Conservation (phyloP, 2,113 vertebrate genomes). For the Leiothrix lutea region DNA sequence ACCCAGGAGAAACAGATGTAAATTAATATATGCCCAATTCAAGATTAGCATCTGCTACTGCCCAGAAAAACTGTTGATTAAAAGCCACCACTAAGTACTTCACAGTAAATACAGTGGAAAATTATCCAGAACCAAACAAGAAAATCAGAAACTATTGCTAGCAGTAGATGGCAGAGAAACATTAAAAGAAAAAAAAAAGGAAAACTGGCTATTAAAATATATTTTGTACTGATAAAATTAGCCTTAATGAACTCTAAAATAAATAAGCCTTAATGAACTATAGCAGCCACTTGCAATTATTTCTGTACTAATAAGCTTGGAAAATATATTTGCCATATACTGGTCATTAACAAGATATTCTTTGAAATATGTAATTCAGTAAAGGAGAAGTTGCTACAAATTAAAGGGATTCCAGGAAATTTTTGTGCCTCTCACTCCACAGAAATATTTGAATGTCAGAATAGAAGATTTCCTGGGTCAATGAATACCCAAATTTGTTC, state of each 20-base stretch:
- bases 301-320: conserved; percentile 22
- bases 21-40: background rate
- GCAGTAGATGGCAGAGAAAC: conserved; percentile 39
- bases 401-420: background rate
- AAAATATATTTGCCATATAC: background rate
- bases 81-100: background rate
- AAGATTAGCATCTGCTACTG: background rate
- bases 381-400: background rate
- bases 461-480: background rate
- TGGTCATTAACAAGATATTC: background rate
- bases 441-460: background rate
- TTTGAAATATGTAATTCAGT: conserved; percentile 16
- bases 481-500: background rate
- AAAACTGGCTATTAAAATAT: conserved; percentile 1
- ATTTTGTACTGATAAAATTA: conserved; percentile 33
- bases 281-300: conserved; percentile 30
- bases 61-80: background rate
- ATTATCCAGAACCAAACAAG: background rate
- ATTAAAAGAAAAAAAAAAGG: background rate
- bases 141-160: background rate
- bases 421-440: background rate
- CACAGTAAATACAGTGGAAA: background rate
- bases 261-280: conserved; percentile 54
- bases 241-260: conserved; percentile 44
- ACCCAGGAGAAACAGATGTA: background rate